Base-by-base conservation (phyloP, 2,888 invertebrate species). In the Hemicrepidius hirtus region DNA sequence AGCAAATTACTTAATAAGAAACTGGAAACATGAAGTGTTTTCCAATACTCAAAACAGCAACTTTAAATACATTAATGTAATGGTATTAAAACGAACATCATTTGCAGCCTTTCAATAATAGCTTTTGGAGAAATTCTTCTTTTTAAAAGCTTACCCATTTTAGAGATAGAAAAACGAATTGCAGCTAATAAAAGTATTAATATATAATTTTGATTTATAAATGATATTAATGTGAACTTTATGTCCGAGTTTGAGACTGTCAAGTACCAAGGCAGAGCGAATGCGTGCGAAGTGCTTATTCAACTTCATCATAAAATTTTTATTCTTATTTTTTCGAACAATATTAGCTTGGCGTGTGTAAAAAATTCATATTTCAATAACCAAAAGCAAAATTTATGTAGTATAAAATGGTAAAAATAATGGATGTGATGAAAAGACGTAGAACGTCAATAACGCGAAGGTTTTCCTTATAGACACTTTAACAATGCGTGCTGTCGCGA, bases 331-430 rank as follows among this genome's bases (percentile, higher is more conserved):
- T 16, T 16, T 21, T 12, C 2, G 3, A 18, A 49, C n/a, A 24
- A 28, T 13, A 53, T 53, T 53, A 53, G 16, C 21, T 20, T 5
- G 40, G 9, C 16, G 21, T 18, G 57, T 57, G 37, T 57, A 57
- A 57, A 57, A 57, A 57, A 57, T 55, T 37, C 57, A 57, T 57
- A 57, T 37, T 57, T 57, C 57, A 57, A 57, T 57, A 57, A 57
- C n/a, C 37, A 20, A 18, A 37, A 2, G 37, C 37, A 6, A 57
- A 53, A 57, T 57, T 57, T 57, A 57, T 57, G 57, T 57, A 57
- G 57, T 20, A 37, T 37, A 37, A 57, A 57, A 57, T 57, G 57
- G 40, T 57, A 57, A 40, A 57, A 57, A 37, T 57, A 57, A 57
- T 37, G 37, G 53, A 20, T 37, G 37, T 18, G 37, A 37, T 37